Conservation (phyloP, 2,888 invertebrate species). For the Ramazzottius varieornatus region DNA sequence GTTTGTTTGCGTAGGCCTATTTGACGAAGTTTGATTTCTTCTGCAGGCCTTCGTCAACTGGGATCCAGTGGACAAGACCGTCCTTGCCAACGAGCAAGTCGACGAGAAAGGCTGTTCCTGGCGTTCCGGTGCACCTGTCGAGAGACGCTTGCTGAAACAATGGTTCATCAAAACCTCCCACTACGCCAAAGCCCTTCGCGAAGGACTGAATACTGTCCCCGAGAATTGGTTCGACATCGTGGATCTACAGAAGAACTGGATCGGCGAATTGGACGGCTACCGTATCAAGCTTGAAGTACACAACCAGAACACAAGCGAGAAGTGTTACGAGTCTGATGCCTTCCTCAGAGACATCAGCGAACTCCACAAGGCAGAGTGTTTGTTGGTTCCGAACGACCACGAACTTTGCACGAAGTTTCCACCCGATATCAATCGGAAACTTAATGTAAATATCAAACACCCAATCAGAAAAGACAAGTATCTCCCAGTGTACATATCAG, state of each 20-base stretch:
- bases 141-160: conserved; percentile 59
- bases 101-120: conserved; percentile 68
- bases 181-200: conserved; percentile 7
- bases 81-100: conserved; percentile 90
- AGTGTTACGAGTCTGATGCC: no score
- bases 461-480: not conserved
- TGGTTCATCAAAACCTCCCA: conserved; percentile 76
- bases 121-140: conserved; percentile 81
- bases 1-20: no score
- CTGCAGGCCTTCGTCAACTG: conserved; percentile 62
- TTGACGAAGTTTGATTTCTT: conserved; percentile 4
- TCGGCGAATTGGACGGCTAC: conserved; percentile 55
- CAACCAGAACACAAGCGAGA: conserved; percentile 14
- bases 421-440: not conserved
- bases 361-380: not conserved
- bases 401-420: not conserved
- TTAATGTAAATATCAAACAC: not conserved
- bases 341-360: not conserved
- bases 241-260: conserved; percentile 62
- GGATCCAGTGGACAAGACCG: conserved; percentile 94
- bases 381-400: not conserved
- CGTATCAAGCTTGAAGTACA: conserved; percentile 37
- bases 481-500: not conserved
- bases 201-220: conserved; percentile 23
- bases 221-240: conserved; percentile 57